Percentiles rank a stretch among this genome's conserved stretches.
Evolutionary conservation across 2,113 vertebrate species (phyloP).

Genomic region (Galeopterus variegatus): DNA sequence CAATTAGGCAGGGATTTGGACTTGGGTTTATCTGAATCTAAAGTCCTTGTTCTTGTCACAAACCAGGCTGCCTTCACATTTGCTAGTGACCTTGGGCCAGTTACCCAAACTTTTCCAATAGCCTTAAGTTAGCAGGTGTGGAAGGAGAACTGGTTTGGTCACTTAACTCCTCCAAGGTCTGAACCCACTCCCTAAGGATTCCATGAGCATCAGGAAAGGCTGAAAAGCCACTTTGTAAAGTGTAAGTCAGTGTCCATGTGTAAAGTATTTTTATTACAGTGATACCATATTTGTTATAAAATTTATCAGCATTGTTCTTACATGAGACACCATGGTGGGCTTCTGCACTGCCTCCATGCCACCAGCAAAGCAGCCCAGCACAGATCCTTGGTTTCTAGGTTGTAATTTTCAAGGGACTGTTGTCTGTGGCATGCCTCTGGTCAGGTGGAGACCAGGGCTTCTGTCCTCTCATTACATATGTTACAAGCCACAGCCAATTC

Average conservation of each 20-base stretch:
- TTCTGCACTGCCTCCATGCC: neutral
- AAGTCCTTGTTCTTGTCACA: neutral
- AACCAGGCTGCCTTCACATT: neutral
- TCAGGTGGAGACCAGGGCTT: constrained; percentile 44
- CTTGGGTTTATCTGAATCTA: neutral
- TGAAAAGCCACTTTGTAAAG: neutral
- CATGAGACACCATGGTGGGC: neutral
- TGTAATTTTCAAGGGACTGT: constrained; percentile 52
- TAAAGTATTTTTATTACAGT: neutral
- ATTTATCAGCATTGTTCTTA: neutral
- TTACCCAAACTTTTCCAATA: neutral
- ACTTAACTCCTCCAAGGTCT: neutral
- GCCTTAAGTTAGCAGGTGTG: neutral
- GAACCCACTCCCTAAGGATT: neutral
- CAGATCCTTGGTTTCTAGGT: neutral
- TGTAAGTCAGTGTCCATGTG: neutral
- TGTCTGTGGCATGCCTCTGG: constrained; percentile 55
- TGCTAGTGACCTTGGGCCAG: neutral
- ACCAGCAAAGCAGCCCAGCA: neutral
- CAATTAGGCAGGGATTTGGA: neutral
- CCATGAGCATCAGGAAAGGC: neutral
- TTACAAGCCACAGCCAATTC: constrained; percentile 77
- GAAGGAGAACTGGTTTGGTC: neutral
- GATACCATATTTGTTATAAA: neutral
- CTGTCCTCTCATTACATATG: constrained; percentile 50